These are phyloP conservation scores for Rhinophrynus dorsalis DNA, from an alignment of 2,797 vertebrate genomes.

Conservation along the genomic window DNA sequence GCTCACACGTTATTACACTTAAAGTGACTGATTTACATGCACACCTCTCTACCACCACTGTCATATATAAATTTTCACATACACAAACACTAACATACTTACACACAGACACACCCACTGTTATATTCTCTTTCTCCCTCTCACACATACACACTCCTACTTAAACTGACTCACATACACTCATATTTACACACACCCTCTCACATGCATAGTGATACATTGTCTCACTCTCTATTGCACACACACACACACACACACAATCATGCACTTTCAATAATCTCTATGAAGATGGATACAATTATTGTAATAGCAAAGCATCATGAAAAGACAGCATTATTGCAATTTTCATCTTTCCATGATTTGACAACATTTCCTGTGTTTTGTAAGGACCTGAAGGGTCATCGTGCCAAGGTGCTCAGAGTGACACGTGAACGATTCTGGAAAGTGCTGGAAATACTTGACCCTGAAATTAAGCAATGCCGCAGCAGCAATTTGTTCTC, in stretches of 20 bases:
- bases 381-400: slow-evolving; percentile 5
- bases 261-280: too few relatives aligned
- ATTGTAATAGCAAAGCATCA: background rate
- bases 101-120: too few relatives aligned
- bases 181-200: background rate
- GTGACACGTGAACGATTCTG: slow-evolving; percentile 9
- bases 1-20: too few relatives aligned
- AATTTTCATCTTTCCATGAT: background rate
- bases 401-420: slow-evolving; percentile 30
- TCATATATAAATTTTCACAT: too few relatives aligned
- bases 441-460: slow-evolving; percentile 50
- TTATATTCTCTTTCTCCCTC: too few relatives aligned
- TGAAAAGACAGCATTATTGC: too few relatives aligned
- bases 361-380: background rate
- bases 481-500: slow-evolving; percentile 46
- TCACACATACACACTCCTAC: too few relatives aligned
- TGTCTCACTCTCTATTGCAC: too few relatives aligned
- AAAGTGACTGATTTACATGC: too few relatives aligned
- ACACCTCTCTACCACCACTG: too few relatives aligned
- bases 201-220: background rate
- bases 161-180: too few relatives aligned
- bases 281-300: background rate
- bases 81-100: too few relatives aligned
- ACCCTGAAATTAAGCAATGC: slow-evolving; percentile 52
- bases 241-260: background rate